These are phyloP conservation scores for Xestia c-nigrum DNA, from an alignment of 2,888 invertebrate genomes.

Conservation along the genomic window DNA sequence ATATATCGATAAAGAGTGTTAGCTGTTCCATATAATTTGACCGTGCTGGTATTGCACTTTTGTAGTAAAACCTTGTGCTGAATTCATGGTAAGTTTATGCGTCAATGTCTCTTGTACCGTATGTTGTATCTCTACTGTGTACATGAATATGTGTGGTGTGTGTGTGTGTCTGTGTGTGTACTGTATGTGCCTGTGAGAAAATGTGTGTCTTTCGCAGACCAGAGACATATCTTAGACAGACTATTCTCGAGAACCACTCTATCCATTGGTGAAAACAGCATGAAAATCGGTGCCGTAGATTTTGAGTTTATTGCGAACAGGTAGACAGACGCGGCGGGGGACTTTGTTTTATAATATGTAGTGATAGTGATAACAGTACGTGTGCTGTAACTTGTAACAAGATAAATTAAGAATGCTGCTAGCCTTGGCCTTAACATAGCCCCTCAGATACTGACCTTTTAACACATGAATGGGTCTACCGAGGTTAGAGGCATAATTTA, in stretches of 20 bases:
- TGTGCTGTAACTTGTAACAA: constrained; percentile 11
- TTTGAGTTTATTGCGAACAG: no score
- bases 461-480: neutral
- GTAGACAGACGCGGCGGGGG: no score
- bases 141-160: no score
- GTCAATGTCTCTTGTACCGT: neutral
- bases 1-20: neutral
- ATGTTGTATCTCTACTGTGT: neutral
- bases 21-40: neutral
- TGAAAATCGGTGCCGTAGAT: no score
- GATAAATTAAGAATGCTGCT: constrained; percentile 13
- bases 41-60: neutral
- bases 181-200: no score
- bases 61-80: neutral
- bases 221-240: no score
- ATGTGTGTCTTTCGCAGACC: no score
- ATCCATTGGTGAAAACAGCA: no score
- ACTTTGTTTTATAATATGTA: no score
- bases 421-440: neutral
- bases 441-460: constrained; percentile 5
- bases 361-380: no score
- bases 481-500: neutral
- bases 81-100: neutral
- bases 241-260: no score
- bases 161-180: no score